Percentiles rank a stretch among this genome's conserved stretches.
Conservation (phyloP, 2,797 vertebrate species). For the Triplophysa yarkandensis region DNA sequence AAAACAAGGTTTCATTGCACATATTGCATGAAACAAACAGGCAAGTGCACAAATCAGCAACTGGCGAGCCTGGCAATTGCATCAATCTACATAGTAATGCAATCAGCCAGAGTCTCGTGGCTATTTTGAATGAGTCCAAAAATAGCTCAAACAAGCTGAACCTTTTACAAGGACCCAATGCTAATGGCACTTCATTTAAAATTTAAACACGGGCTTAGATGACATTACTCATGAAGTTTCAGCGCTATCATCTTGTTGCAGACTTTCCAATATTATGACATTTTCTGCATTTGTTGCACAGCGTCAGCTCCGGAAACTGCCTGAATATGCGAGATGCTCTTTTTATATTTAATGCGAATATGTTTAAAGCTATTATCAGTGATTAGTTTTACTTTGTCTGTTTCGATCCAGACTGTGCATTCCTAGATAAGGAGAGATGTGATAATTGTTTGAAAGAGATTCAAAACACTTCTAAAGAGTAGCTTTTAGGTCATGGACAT, state of each 20-base stretch:
- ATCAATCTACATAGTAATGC: conserved; percentile 60
- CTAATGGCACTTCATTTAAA: conserved; percentile 56
- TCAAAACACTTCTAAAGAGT: neutral
- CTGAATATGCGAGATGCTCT: neutral
- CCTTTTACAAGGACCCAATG: conserved; percentile 42
- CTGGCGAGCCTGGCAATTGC: conserved; percentile 25
- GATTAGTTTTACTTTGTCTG: conserved; percentile 6
- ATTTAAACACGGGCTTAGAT: conserved; percentile 50
- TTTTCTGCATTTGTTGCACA: conserved; percentile 27
- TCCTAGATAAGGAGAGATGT: conserved; percentile 7
- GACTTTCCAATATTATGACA: conserved; percentile 41
- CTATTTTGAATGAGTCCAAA: conserved; percentile 51
- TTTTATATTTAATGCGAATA: neutral
- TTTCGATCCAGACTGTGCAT: neutral
- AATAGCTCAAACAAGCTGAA: conserved; percentile 41
- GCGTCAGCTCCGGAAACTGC: neutral
- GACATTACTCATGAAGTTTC: conserved; percentile 46
- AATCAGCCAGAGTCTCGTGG: conserved; percentile 52
- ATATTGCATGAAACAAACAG: conserved; percentile 14
- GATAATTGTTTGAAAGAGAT: neutral
- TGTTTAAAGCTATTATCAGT: conserved; percentile 7
- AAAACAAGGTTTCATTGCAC: conserved; percentile 4
- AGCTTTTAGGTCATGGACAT: neutral
- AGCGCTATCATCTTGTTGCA: conserved; percentile 17
- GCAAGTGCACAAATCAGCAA: conserved; percentile 42